phyloP scores from a whole-genome alignment of 2,797 vertebrate genomes.

The Eulemur albifrons region DNA sequence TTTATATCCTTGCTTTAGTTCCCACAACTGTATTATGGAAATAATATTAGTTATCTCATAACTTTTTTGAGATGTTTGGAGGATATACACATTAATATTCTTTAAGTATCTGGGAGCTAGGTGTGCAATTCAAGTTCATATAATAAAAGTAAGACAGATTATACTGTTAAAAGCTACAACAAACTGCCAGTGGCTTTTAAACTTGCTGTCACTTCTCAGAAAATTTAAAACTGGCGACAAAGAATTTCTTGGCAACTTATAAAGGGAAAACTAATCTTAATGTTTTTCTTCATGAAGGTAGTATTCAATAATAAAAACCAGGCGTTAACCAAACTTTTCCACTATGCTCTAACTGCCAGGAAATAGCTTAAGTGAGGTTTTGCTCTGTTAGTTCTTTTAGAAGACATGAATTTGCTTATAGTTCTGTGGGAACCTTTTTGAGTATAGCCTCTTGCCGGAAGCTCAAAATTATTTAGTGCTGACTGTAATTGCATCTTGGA shows the following conservation, averaged over 20 bases:
- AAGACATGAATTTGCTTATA: slow-evolving; percentile 70
- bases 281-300: slow-evolving; percentile 48
- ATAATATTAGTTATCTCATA: slow-evolving; percentile 9
- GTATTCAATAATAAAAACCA: slow-evolving; percentile 42
- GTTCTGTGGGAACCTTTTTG: slow-evolving; percentile 66
- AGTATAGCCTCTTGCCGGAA: slow-evolving; percentile 69
- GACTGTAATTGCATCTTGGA: slow-evolving; percentile 81
- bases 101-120: not conserved
- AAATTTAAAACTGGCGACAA: slow-evolving; percentile 38
- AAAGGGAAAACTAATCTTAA: slow-evolving; percentile 35
- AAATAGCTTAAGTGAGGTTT: slow-evolving; percentile 36
- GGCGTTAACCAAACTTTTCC: not conserved
- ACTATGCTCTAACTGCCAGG: slow-evolving; percentile 24
- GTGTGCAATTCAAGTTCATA: not conserved
- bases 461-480: slow-evolving; percentile 79
- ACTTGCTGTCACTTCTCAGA: not conserved
- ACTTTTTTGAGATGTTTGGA: not conserved
- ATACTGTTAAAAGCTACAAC: not conserved
- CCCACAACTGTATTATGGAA: not conserved
- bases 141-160: not conserved
- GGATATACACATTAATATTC: not conserved
- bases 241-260: slow-evolving; percentile 34
- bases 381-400: slow-evolving; percentile 53
- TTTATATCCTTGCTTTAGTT: not conserved
- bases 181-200: slow-evolving; percentile 14